phyloP scores from a whole-genome alignment of 2,113 vertebrate genomes.

The Macaca fascicularis region T2T-MFA8v1.1 NC_088390.1:85197001-85197500 shows the following conservation, averaged over 20 bases:
- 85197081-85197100: fast-evolving
- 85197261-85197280: fast-evolving
- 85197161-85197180: too few species aligned
- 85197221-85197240: not conserved
- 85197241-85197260: fast-evolving
- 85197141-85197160: not conserved
- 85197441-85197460: too few species aligned
- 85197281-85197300: not conserved
- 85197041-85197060: not conserved
- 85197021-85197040: fast-evolving
- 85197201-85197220: not conserved
- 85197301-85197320: not conserved
- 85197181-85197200: too few species aligned
- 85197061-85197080: not conserved
- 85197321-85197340: fast-evolving
- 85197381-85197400: not conserved
- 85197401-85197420: too few species aligned
- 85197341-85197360: fast-evolving
- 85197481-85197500: too few species aligned
- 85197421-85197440: too few species aligned
- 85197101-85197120: not conserved
- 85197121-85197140: not conserved
- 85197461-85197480: too few species aligned
- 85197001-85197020: fast-evolving
- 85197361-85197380: fast-evolving